A percentile compares a stretch with the other conserved stretches of the same genome.
These are phyloP conservation scores for Lithosia quadra DNA, from an alignment of 2,888 invertebrate genomes.

Conservation along the genomic window DNA sequence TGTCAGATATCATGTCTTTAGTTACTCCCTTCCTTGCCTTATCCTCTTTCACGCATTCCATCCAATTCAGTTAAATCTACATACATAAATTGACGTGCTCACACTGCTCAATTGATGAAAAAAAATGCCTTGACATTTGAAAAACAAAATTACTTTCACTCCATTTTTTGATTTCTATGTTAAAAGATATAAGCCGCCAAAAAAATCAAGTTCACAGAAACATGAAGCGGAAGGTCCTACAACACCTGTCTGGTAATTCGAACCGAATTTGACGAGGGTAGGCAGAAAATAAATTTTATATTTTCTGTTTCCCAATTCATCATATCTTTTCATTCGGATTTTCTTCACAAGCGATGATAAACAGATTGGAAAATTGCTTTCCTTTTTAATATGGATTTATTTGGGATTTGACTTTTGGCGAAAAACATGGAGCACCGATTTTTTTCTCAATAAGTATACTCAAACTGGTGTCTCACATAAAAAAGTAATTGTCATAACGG, in stretches of 20 bases:
- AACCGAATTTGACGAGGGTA: slow-evolving; percentile 42
- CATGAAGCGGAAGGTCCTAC: slow-evolving; percentile 25
- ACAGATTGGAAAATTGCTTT: neutral
- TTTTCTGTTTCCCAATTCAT: neutral
- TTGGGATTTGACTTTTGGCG: neutral
- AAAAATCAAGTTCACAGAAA: slow-evolving; percentile 31
- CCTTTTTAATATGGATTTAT: neutral
- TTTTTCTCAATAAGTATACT: no score
- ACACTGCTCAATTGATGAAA: no score
- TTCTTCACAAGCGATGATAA: neutral
- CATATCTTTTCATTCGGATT: slow-evolving; percentile 1
- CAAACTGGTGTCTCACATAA: no score
- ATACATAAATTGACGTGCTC: no score
- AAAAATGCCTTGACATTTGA: no score
- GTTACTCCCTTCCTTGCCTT: no score
- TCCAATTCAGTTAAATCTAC: no score
- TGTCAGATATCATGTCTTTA: no score
- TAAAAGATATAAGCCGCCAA: neutral
- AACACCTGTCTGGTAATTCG: slow-evolving; percentile 37
- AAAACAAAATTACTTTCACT: neutral
- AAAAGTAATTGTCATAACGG: no score
- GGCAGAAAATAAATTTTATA: slow-evolving; percentile 14
- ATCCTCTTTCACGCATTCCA: no score
- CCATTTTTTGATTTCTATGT: neutral
- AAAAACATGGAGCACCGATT: no score